Evolutionary conservation across 2,888 invertebrate genomes (phyloP).

Genomic region (Drosophila paracracens): DNA sequence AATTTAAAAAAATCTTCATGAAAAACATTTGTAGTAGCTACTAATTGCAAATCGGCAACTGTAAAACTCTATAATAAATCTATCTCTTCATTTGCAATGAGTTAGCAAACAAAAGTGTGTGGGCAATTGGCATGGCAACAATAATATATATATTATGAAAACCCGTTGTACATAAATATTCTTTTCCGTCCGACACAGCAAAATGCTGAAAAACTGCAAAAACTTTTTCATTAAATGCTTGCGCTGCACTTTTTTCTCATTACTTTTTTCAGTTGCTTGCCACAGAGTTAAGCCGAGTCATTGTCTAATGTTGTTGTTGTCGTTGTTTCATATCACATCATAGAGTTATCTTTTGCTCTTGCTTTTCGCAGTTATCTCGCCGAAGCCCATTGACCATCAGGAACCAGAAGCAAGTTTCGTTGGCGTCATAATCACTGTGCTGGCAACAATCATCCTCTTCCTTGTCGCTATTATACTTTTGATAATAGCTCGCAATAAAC

Average conservation of each 20-base stretch:
- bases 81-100: constrained; percentile 31
- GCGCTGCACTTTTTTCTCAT: constrained; percentile 29
- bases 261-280: constrained; percentile 18
- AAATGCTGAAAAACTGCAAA: constrained; percentile 34
- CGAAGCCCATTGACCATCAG: constrained; percentile 86
- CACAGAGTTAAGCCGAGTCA: constrained; percentile 15
- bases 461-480: constrained; percentile 89
- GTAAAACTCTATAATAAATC: constrained; percentile 19
- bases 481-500: constrained; percentile 89
- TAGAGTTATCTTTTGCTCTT: constrained; percentile 16
- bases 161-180: constrained; percentile 22
- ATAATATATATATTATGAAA: constrained; percentile 22
- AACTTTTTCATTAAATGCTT: constrained; percentile 50
- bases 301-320: background rate
- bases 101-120: constrained; percentile 42
- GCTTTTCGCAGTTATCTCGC: constrained; percentile 82
- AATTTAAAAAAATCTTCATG: no score
- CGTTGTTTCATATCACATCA: constrained; percentile 12
- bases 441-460: constrained; percentile 90
- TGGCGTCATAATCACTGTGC: constrained; percentile 89
- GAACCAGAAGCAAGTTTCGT: constrained; percentile 87
- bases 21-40: no score
- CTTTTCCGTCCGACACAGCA: constrained; percentile 16
- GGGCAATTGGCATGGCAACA: constrained; percentile 45
- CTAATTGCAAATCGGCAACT: background rate